Percentiles rank a stretch among this genome's conserved stretches.
phyloP scores from a whole-genome alignment of 2,113 vertebrate genomes.

The Acrocephalus arundinaceus region DNA sequence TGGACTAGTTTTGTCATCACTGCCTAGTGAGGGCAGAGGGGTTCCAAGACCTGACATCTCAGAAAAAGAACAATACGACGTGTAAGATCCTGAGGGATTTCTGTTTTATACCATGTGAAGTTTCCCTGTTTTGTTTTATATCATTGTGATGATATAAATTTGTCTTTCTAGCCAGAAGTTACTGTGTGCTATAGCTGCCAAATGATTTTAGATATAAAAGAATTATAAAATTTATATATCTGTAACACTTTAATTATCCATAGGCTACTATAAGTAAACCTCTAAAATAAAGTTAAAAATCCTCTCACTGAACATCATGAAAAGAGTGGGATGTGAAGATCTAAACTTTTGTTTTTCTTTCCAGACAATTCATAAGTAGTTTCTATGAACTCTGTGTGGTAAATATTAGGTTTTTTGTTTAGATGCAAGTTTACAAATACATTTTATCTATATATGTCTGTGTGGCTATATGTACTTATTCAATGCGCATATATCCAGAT shows the following conservation, averaged over 20 bases:
- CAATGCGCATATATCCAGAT: background rate
- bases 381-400: background rate
- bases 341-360: background rate
- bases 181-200: background rate
- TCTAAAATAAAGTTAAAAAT: background rate
- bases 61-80: accelerated
- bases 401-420: background rate
- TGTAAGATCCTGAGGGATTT: background rate
- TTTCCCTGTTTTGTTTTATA: background rate
- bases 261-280: background rate
- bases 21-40: background rate
- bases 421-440: background rate
- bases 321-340: background rate
- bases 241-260: background rate
- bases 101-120: background rate
- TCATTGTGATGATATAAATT: background rate
- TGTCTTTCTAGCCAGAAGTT: background rate
- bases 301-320: background rate
- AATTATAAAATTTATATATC: background rate
- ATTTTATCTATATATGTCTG: background rate
- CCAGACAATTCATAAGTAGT: background rate
- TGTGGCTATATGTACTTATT: background rate
- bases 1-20: background rate
- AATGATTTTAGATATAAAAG: background rate
- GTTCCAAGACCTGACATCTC: background rate